Conservation (phyloP, 2,113 vertebrate species). For the Ailurus styani region DNA sequence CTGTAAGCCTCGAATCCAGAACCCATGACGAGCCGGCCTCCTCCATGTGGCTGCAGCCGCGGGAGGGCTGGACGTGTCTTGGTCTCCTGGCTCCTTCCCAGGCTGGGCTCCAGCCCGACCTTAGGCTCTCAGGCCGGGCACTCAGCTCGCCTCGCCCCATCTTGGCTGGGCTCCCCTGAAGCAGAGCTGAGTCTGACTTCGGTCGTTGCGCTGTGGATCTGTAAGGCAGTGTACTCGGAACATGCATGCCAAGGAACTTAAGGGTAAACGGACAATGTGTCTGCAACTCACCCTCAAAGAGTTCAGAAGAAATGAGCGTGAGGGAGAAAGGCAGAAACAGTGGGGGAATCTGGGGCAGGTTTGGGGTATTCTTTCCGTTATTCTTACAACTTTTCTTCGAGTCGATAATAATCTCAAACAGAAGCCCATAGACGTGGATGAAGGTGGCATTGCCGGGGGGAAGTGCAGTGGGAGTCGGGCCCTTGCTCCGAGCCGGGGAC, state of each 20-base stretch:
- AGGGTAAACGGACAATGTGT: rapidly evolving
- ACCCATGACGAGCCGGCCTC: rapidly evolving
- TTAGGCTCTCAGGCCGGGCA: neutral
- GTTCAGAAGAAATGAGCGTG: neutral
- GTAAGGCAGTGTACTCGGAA: too few species aligned
- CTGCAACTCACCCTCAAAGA: neutral
- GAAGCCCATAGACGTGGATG: neutral
- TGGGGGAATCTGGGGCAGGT: neutral
- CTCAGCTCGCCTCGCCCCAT: rapidly evolving
- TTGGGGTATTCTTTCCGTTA: neutral
- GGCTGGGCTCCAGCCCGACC: neutral
- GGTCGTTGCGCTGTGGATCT: neutral
- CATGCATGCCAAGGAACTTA: neutral
- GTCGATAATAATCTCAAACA: neutral
- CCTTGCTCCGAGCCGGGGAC: neutral
- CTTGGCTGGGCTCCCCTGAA: neutral
- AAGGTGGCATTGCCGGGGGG: neutral
- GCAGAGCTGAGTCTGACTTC: too few species aligned
- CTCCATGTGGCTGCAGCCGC: rapidly evolving
- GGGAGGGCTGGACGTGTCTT: neutral
- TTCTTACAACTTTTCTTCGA: neutral
- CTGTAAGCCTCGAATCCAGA: neutral
- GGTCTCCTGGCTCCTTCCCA: neutral
- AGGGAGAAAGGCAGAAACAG: neutral
- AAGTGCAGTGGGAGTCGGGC: neutral